Percentiles rank a stretch among this genome's conserved stretches.
Evolutionary conservation across 2,113 vertebrate genomes (phyloP).

Genomic region (Myiagra hebetior): DNA sequence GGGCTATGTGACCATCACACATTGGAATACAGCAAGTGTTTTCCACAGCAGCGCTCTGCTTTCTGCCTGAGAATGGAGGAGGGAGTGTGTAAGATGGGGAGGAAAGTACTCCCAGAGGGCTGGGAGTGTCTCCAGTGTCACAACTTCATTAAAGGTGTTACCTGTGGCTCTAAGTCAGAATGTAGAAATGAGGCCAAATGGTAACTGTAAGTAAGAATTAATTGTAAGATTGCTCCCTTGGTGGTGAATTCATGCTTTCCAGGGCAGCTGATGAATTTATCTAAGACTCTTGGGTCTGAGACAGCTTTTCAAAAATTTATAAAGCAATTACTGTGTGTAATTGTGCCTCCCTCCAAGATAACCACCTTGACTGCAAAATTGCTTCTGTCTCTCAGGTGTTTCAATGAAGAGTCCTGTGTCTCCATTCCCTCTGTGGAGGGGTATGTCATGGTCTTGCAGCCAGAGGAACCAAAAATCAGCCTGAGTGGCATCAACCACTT

Average conservation of each 20-base stretch:
- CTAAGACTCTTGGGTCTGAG: constrained; percentile 6
- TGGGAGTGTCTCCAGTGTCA: not conserved
- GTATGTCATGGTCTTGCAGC: constrained; percentile 93
- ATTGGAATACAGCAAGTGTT: accelerated
- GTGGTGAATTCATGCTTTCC: not conserved
- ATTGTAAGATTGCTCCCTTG: constrained; percentile 13
- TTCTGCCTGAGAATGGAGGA: not conserved
- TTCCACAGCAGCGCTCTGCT: not conserved
- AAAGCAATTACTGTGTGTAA: not conserved
- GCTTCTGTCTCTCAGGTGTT: constrained; percentile 76
- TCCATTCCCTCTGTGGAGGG: constrained; percentile 84
- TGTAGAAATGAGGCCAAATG: not conserved
- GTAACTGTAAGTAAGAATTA: constrained; percentile 41
- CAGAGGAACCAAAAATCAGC: constrained; percentile 96
- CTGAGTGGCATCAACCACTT: constrained; percentile 95
- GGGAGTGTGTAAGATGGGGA: not conserved
- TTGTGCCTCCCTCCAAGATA: not conserved
- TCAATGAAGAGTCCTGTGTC: constrained; percentile 85
- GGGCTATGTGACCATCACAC: not conserved
- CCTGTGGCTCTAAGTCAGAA: not conserved
- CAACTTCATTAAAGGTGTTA: not conserved
- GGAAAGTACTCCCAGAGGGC: not conserved
- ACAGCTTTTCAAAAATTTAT: not conserved
- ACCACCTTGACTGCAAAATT: not conserved
- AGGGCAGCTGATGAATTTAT: not conserved